Conservation (phyloP, 2,797 vertebrate genomes). For the Acanthurus lineatus region DNA sequence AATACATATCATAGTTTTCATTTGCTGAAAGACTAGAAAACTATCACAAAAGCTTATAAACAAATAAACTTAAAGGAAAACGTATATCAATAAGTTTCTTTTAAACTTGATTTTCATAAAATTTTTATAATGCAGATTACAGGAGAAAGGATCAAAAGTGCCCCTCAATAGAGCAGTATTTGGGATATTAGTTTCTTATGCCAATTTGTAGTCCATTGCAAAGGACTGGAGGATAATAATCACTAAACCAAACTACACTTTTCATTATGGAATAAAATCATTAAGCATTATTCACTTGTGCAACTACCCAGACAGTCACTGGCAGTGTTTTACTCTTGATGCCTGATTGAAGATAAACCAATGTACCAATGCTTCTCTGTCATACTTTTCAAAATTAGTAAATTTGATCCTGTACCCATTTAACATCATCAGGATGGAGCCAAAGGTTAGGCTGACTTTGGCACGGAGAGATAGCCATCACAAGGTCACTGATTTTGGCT, state of each 20-base stretch:
- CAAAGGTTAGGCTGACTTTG: neutral
- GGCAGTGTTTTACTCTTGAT: neutral
- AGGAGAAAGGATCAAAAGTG: neutral
- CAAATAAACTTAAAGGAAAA: neutral
- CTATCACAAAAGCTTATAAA: too few relatives aligned
- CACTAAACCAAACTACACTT: neutral
- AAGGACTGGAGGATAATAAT: neutral
- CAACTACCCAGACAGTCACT: neutral
- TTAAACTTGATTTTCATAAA: neutral
- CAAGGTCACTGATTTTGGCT: constrained; percentile 47
- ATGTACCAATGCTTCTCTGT: neutral
- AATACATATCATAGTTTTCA: too few relatives aligned
- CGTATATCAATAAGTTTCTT: neutral
- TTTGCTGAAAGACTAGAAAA: neutral
- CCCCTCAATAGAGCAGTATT: neutral
- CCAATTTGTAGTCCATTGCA: neutral
- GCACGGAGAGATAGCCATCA: neutral
- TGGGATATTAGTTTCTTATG: neutral
- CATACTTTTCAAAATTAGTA: neutral
- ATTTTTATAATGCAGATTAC: neutral
- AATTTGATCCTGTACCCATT: neutral
- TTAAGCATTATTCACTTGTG: neutral
- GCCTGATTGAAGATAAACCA: neutral
- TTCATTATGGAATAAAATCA: neutral
- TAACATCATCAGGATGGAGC: neutral